A percentile compares a stretch with the other conserved stretches of the same genome.
Evolutionary conservation across 2,797 vertebrate genomes (phyloP).

Genomic region (Sternotherus odoratus): DNA sequence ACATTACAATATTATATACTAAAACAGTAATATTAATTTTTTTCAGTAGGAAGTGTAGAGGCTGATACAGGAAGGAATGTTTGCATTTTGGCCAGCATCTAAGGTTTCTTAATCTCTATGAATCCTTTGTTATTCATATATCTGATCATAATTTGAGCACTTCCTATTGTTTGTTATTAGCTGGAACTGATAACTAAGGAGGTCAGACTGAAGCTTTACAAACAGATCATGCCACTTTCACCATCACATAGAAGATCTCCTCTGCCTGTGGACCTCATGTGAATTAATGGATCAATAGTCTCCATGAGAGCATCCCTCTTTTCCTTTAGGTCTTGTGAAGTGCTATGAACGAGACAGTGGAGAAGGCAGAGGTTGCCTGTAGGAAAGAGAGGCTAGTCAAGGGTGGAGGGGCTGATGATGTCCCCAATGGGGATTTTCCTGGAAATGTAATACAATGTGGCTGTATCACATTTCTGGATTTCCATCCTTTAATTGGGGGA

Average conservation of each 20-base stretch:
- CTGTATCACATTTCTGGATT: neutral
- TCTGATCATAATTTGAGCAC: neutral
- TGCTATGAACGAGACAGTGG: neutral
- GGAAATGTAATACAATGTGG: neutral
- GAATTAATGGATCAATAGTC: neutral
- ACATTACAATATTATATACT: neutral
- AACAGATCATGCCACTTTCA: neutral
- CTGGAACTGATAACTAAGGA: neutral
- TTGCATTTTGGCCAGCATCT: neutral
- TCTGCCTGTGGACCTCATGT: neutral
- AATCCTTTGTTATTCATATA: neutral
- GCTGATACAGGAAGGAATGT: neutral
- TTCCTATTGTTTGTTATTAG: neutral
- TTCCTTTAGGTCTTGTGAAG: neutral
- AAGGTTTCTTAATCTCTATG: neutral
- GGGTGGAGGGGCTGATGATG: neutral
- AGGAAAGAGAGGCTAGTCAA: neutral
- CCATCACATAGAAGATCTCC: neutral
- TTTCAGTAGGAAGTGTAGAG: neutral
- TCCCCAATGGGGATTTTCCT: neutral
- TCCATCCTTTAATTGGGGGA: accelerated
- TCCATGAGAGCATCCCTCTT: neutral
- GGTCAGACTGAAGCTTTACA: neutral
- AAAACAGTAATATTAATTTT: neutral
- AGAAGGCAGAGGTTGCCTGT: neutral